Base-by-base conservation (phyloP, 1,140 invertebrate genomes). In the Drosophila nigromelanica region DNA sequence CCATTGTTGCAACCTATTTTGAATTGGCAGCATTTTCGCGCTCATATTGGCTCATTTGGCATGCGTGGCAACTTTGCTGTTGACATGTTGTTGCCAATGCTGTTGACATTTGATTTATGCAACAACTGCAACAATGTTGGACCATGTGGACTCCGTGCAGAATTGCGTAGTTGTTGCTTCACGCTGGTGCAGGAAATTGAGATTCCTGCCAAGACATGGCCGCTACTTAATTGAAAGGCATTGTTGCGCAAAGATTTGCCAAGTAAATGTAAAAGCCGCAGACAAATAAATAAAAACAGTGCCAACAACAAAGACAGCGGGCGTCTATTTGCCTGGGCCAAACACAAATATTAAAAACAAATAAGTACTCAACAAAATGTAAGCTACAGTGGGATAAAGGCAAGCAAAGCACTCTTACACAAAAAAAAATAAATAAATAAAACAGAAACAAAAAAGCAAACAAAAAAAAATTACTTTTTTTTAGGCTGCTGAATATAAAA, bases 301-400 rank as follows among this genome's bases (percentile, higher is more conserved):
- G 60, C 52, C 37, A 75, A 67, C 40, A 71, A 60, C 64, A 64
- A 59, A 47, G 51, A 27, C 72, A 58, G 24, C 50, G 21, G 40
- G 45, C 37, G 61, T 58, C 78, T 78, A 76, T 86, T 87, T 86
- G 74, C 78, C 48, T 42, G 50, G n/a, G 30, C 60, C 51, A 86
- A 86, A 86, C 76, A 86, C 66, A 87, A 86, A 86, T 86, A 87
- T 87, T 87, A 78, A 87, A 86, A 86, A 78, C 78, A 86, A 86
- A 87, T 87, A 86, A 72, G 67, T 59, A 50, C 67, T 11, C 63
- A 72, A 62, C 48, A 51, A 66, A 81, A 87, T 75, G 85, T 42
- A 76, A 81, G 60, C 27, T 39, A 47, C 56, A 48, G 62, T 45
- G 40, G 40, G 15, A 12, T 48, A 50, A 66, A 68, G 18, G 33